These are phyloP conservation scores for Acholoe squamosa DNA, from an alignment of 2,888 invertebrate species.

Conservation along the genomic window DNA sequence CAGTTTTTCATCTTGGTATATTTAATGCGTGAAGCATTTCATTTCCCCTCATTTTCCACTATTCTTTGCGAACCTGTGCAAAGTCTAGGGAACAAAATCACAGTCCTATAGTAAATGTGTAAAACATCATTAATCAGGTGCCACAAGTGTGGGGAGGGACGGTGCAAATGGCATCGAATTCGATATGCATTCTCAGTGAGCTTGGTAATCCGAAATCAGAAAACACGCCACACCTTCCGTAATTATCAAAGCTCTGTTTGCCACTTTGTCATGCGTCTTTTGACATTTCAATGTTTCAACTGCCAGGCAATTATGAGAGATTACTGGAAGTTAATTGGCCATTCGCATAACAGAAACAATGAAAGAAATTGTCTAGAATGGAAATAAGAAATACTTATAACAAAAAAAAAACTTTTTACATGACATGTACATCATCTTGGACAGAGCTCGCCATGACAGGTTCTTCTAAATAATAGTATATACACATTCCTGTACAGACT, in stretches of 20 bases:
- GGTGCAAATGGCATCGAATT: conserved; percentile 57
- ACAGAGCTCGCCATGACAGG: neutral
- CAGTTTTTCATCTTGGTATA: neutral
- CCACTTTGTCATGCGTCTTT: neutral
- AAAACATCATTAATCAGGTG: conserved; percentile 29
- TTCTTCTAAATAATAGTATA: conserved; percentile 44
- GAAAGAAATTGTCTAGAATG: neutral
- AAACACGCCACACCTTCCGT: neutral
- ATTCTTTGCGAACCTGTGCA: conserved; percentile 20
- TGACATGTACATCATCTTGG: conserved; percentile 50
- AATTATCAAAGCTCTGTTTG: neutral
- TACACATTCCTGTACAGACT: neutral
- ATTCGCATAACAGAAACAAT: neutral
- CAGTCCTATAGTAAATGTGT: conserved; percentile 35
- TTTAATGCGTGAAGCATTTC: neutral
- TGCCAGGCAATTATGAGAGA: neutral
- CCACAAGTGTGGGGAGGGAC: conserved; percentile 52
- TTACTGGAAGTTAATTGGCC: neutral
- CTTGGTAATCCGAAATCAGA: conserved; percentile 23
- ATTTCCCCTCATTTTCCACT: neutral
- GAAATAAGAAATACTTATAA: neutral
- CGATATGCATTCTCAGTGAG: conserved; percentile 59
- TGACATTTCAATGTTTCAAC: neutral
- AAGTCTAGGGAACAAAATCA: conserved; percentile 52
- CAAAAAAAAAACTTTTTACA: conserved; percentile 23